Base-by-base conservation (phyloP, 2,797 vertebrate genomes). In the Hypotaenidia okinawae region DNA sequence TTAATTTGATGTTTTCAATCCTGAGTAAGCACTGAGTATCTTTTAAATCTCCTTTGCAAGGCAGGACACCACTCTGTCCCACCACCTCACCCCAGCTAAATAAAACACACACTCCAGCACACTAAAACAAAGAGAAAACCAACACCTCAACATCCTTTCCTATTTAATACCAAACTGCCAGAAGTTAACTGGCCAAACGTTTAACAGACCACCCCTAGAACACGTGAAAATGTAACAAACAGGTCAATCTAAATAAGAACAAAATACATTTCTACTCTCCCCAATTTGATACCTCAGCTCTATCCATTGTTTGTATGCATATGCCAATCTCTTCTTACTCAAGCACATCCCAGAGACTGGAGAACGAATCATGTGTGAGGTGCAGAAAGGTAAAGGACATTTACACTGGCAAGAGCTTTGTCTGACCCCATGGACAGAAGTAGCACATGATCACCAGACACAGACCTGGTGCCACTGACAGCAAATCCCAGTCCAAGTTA, bases 1-100 rank as follows among this genome's bases (percentile, higher is more conserved):
- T 98, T 99, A 99, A 99, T 99, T 98, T 99, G 98, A 99, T 98
- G 98, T 98, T 99, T 98, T 99, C 98, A 98, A 98, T 99, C 98
- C 99, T 99, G 99, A 99, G 98, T 99, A 99, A 99, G 99, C 99
- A 99, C 97, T 82, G 97, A 98, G 98, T 91, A 97, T 97, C 98
- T 98, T 97, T 98, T 97, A 98, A 98, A 97, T 97, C 94, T 80
- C 45, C 98, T 97, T 97, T 84, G 90, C 97, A 97, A 99, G 97
- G 98, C 91, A 97, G 98, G 98, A 98, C 89, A 95, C 91, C 89
- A 5, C 98, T 97, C 97, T 97, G 97, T 98, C 98, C 97, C 98
- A 98, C 97, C 97, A 97, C 97, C 89, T 96, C 85, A 96, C 97
- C 97, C 95, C 55, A 66, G 18, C 62, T 43, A 52, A 67, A 43